A percentile compares a stretch with the other conserved stretches of the same genome.
phyloP scores from a whole-genome alignment of 2,797 vertebrate genomes.

The Onychomys leucogaster region DNA sequence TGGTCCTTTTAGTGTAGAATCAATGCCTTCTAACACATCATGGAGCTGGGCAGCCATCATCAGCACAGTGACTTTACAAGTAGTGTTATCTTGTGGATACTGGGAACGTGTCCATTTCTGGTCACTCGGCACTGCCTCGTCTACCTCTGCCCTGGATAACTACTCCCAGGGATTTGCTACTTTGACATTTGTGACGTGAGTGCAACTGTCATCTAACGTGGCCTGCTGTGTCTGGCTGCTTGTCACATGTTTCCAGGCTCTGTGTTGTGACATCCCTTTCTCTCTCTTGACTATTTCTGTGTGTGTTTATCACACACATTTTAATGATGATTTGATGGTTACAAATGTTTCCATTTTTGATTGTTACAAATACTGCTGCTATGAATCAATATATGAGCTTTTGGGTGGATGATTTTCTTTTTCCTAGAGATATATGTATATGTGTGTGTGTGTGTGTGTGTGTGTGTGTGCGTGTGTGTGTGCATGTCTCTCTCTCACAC shows the following conservation, averaged over 20 bases:
- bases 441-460: background rate
- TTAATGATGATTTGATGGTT: background rate
- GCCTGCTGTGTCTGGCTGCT: conserved; percentile 7
- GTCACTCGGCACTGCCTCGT: background rate
- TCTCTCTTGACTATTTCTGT: background rate
- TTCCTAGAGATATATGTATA: background rate
- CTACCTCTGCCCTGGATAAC: background rate
- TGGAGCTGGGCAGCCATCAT: background rate
- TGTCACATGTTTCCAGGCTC: background rate
- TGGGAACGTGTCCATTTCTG: background rate
- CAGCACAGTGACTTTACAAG: background rate
- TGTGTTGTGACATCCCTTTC: background rate
- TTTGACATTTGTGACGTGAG: background rate
- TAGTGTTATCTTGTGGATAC: background rate
- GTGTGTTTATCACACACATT: background rate
- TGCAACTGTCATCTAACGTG: background rate
- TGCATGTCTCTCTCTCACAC: too few species aligned
- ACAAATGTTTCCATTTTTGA: background rate
- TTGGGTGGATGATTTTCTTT: conserved; percentile 6
- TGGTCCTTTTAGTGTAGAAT: background rate
- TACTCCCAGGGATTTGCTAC: background rate
- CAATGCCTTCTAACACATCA: background rate
- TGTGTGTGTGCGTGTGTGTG: background rate
- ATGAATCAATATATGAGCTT: background rate
- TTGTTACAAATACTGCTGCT: conserved; percentile 23